Conservation (phyloP, 2,797 vertebrate genomes). For the Chrosomus eos region DNA sequence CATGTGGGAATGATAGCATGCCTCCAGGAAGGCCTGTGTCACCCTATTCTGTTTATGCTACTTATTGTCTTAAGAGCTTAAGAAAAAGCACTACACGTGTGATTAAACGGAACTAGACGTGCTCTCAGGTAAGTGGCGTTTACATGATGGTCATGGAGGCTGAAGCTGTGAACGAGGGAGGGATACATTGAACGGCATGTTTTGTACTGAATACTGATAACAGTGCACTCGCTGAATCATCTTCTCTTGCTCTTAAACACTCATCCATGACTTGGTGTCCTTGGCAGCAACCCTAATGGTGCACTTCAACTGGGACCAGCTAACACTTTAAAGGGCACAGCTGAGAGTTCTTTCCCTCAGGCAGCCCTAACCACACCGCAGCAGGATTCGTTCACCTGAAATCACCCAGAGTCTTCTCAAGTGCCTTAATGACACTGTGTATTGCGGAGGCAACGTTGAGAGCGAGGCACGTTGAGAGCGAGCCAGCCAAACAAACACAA, state of each 20-base stretch:
- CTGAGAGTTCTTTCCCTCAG: slow-evolving; percentile 20
- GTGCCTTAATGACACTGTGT: not conserved
- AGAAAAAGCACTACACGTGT: slow-evolving; percentile 9
- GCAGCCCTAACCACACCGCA: not conserved
- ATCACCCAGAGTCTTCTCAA: not conserved
- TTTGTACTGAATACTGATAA: slow-evolving; percentile 10
- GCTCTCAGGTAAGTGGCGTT: not conserved
- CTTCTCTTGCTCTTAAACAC: slow-evolving; percentile 23
- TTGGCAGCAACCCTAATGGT: slow-evolving; percentile 25
- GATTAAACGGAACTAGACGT: not conserved
- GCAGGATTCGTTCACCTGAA: slow-evolving; percentile 17
- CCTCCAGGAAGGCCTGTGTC: not conserved
- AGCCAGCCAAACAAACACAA: slow-evolving; percentile 12
- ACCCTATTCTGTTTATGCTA: slow-evolving; percentile 5
- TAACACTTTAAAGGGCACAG: slow-evolving; percentile 30
- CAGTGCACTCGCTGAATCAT: not conserved
- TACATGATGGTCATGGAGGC: not conserved
- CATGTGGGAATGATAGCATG: not conserved
- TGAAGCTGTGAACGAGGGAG: not conserved
- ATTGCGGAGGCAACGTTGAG: not conserved
- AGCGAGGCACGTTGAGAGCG: not conserved
- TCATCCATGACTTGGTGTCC: slow-evolving; percentile 19
- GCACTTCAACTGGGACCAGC: not conserved
- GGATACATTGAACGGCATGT: not conserved
- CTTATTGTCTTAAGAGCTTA: slow-evolving; percentile 20